A percentile compares a stretch with the other conserved stretches of the same genome.
phyloP scores from a whole-genome alignment of 2,797 vertebrate species.

The Bradypodion ventrale region DNA sequence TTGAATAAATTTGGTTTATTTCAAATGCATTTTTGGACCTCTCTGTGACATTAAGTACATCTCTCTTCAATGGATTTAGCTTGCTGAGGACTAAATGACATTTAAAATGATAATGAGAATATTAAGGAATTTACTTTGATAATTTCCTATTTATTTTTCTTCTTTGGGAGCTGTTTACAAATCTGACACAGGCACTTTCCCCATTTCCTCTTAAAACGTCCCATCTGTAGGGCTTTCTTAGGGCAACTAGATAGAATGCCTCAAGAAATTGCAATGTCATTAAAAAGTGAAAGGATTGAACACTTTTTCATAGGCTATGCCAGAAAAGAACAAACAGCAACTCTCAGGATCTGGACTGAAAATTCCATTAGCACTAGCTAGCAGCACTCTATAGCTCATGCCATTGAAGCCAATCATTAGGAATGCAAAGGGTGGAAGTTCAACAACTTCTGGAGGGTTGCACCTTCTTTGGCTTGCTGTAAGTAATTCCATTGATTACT shows the following conservation, averaged over 20 bases:
- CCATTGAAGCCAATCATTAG: too few species aligned
- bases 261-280: conserved; percentile 35
- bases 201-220: conserved; percentile 56
- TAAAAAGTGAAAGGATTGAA: conserved; percentile 29
- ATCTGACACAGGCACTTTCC: conserved; percentile 28
- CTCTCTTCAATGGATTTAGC: conserved; percentile 40
- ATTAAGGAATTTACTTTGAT: conserved; percentile 41
- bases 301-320: conserved; percentile 6
- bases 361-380: too few species aligned
- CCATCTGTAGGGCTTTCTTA: conserved; percentile 40
- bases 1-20: conserved; percentile 19
- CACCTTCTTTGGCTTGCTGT: conserved; percentile 38
- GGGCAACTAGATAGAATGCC: conserved; percentile 36
- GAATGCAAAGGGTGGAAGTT: too few species aligned
- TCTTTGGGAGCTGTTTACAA: conserved; percentile 58
- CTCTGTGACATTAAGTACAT: conserved; percentile 21
- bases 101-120: conserved; percentile 57
- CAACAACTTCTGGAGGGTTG: too few species aligned
- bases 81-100: conserved; percentile 46
- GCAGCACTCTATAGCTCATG: too few species aligned
- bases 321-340: too few species aligned
- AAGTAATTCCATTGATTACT: background rate
- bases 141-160: conserved; percentile 10
- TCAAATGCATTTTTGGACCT: conserved; percentile 6
- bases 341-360: too few species aligned